Evolutionary conservation across 2,113 vertebrate genomes (phyloP).

Genomic region (Bufo gargarizans): DNA sequence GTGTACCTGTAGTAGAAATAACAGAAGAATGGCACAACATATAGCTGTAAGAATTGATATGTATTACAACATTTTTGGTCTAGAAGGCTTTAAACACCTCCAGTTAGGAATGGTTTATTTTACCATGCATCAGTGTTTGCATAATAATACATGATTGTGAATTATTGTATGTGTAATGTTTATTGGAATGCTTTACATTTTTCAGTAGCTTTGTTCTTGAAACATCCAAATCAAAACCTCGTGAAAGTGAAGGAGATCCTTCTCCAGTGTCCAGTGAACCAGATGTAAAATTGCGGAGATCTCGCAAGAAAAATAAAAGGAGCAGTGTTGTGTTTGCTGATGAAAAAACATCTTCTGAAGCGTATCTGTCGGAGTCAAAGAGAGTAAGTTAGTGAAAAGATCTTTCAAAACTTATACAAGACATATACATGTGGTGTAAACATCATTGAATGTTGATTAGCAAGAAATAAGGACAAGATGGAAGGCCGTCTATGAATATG

Average conservation of each 20-base stretch:
- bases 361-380: constrained; percentile 69
- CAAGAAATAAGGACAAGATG: too few relatives aligned
- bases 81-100: too few relatives aligned
- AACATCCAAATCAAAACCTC: constrained; percentile 72
- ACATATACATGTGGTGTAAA: too few relatives aligned
- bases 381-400: constrained; percentile 64
- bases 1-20: too few relatives aligned
- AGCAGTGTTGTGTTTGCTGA: constrained; percentile 92
- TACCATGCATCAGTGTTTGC: not conserved
- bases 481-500: too few relatives aligned
- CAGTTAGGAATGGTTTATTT: too few relatives aligned
- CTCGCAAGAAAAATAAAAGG: constrained; percentile 90
- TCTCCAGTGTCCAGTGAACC: constrained; percentile 71
- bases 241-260: constrained; percentile 74
- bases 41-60: too few relatives aligned
- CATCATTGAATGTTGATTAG: too few relatives aligned
- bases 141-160: not conserved
- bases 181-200: constrained; percentile 29
- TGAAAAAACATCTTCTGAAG: constrained; percentile 75
- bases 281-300: constrained; percentile 89
- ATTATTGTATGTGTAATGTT: not conserved
- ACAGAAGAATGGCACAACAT: too few relatives aligned
- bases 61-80: too few relatives aligned
- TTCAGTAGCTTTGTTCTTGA: constrained; percentile 73
- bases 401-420: not conserved